These are phyloP conservation scores for Andrena minutula DNA, from an alignment of 2,888 invertebrate species.

Conservation along the genomic window DNA sequence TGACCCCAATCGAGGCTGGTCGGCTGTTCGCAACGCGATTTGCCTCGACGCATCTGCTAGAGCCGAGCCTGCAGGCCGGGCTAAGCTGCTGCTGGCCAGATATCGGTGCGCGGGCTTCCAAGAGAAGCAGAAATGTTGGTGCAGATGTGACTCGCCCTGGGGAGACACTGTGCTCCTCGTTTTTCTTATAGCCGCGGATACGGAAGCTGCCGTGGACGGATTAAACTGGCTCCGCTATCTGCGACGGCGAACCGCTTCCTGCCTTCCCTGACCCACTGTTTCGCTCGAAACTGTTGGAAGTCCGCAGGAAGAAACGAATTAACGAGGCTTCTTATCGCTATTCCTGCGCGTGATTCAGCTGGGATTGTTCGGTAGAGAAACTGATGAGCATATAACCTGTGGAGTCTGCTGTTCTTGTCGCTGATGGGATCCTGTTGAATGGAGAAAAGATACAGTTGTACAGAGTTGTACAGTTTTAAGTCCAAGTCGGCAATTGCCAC, in stretches of 20 bases:
- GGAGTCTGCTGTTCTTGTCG: no score
- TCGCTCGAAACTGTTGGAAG: background rate
- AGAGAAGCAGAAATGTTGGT: slow-evolving; percentile 28
- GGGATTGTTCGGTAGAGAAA: background rate
- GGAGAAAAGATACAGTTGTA: no score
- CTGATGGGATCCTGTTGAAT: no score
- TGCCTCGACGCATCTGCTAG: slow-evolving; percentile 65
- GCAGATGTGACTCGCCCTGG: background rate
- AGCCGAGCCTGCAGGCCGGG: slow-evolving; percentile 48
- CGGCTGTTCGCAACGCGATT: slow-evolving; percentile 59
- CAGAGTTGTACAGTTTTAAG: no score
- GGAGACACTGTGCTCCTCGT: slow-evolving; percentile 14
- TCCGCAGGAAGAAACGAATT: background rate
- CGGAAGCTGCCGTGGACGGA: slow-evolving; percentile 63
- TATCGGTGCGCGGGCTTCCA: slow-evolving; percentile 19
- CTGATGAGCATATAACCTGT: background rate
- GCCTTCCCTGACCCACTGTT: slow-evolving; percentile 4
- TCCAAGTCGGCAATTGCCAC: no score
- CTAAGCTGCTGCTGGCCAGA: slow-evolving; percentile 41
- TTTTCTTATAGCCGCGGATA: slow-evolving; percentile 45
- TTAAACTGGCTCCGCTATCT: slow-evolving; percentile 59
- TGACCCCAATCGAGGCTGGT: slow-evolving; percentile 52
- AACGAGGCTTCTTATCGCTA: background rate
- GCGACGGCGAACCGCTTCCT: slow-evolving; percentile 47
- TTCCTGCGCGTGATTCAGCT: background rate